Percentiles rank a stretch among this genome's conserved stretches.
These are phyloP conservation scores for Ameiurus melas DNA, from an alignment of 2,113 vertebrate species.

Conservation along the genomic window DNA sequence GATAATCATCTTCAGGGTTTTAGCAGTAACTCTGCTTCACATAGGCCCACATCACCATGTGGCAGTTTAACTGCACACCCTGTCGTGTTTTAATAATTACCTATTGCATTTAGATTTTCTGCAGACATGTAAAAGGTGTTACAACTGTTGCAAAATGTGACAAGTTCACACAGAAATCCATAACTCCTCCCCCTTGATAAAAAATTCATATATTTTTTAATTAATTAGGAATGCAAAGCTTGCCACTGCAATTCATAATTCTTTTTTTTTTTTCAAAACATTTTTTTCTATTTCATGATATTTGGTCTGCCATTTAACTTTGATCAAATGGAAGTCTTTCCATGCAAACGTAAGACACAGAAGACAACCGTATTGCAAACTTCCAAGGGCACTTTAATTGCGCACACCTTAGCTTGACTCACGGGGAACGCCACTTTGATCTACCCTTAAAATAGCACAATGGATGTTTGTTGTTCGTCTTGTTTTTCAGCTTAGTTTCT, in stretches of 20 bases:
- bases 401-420: slow-evolving; percentile 50
- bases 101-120: not conserved
- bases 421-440: slow-evolving; percentile 64
- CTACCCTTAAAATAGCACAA: slow-evolving; percentile 61
- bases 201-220: too few species aligned
- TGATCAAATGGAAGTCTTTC: not conserved
- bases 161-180: too few species aligned
- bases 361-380: slow-evolving; percentile 52
- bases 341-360: not conserved
- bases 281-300: not conserved
- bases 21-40: not conserved
- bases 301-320: not conserved
- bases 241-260: not conserved
- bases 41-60: not conserved
- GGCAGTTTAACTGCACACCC: not conserved
- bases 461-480: slow-evolving; percentile 68
- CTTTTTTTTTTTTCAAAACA: not conserved
- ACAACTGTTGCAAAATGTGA: too few species aligned
- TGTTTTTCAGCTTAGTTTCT: slow-evolving; percentile 49
- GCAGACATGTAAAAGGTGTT: too few species aligned
- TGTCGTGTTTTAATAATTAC: not conserved
- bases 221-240: too few species aligned
- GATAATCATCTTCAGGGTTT: not conserved
- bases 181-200: too few species aligned
- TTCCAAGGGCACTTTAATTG: slow-evolving; percentile 68